These are phyloP conservation scores for Anastatus disparis DNA, from an alignment of 1,140 invertebrate genomes.

Conservation along the genomic window DNA sequence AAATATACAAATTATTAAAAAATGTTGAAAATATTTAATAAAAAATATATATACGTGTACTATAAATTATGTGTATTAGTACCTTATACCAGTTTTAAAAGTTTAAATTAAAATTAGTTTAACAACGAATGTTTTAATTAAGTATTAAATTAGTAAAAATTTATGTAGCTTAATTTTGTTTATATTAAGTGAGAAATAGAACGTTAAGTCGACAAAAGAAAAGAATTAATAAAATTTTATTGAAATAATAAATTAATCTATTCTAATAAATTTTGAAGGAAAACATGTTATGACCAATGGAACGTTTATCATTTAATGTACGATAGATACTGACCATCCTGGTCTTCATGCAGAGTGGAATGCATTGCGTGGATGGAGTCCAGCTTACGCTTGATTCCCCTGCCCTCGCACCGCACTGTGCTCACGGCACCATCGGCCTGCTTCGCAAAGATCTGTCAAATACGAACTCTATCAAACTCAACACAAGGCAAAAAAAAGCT, in stretches of 20 bases:
- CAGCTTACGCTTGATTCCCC: constrained; percentile 68
- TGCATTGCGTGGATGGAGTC: constrained; percentile 68
- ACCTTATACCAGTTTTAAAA: no score
- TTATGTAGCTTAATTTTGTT: no score
- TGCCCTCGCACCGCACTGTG: constrained; percentile 66
- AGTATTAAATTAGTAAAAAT: no score
- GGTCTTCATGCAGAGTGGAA: constrained; percentile 68
- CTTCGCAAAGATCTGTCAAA: constrained; percentile 69
- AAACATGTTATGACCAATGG: constrained; percentile 24
- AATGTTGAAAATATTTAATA: no score
- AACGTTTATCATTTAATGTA: constrained; percentile 55
- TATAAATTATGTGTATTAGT: no score
- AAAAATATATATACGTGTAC: no score
- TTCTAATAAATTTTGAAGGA: not conserved
- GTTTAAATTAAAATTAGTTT: no score
- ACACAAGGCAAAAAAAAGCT: constrained; percentile 64
- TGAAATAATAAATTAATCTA: not conserved
- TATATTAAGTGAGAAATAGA: no score
- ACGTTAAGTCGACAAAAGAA: no score
- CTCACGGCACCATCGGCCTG: constrained; percentile 66
- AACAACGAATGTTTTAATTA: no score
- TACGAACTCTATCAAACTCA: constrained; percentile 66
- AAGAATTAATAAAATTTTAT: no score
- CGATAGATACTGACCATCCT: constrained; percentile 68
- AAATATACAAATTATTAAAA: not conserved